Conservation (phyloP, 2,797 vertebrate species). For the Brachyalestes nurse region DNA sequence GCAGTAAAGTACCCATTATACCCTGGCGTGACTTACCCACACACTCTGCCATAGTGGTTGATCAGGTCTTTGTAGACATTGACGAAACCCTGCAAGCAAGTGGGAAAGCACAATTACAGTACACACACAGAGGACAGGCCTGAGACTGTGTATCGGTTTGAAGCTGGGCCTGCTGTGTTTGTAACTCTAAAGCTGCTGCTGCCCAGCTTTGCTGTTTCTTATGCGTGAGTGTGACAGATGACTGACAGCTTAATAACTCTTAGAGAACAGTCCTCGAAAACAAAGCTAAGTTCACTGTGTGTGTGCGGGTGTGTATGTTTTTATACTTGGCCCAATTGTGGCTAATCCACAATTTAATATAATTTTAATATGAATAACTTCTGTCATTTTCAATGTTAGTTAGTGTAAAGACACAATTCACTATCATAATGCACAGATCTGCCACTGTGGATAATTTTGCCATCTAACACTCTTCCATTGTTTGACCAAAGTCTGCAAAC, state of each 20-base stretch:
- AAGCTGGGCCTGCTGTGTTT: not conserved
- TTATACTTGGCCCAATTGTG: no score
- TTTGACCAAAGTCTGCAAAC: no score
- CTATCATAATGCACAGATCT: no score
- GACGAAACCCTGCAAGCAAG: conserved; percentile 84
- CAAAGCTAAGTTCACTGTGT: conserved; percentile 24
- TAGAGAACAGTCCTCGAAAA: conserved; percentile 26
- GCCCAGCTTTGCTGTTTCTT: not conserved
- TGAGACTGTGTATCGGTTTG: not conserved
- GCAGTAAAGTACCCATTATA: not conserved
- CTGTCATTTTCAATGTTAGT: no score
- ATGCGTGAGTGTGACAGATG: conserved; percentile 24
- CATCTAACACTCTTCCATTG: no score
- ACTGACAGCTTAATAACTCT: conserved; percentile 48
- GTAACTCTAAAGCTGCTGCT: not conserved
- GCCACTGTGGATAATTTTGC: no score
- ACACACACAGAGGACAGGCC: not conserved
- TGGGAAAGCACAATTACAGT: conserved; percentile 32
- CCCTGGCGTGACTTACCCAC: conserved; percentile 82
- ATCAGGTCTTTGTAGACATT: conserved; percentile 81
- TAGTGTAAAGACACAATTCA: no score
- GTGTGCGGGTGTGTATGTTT: conserved; percentile 19
- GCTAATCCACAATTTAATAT: no score
- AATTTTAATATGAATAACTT: no score
- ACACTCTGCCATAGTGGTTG: conserved; percentile 84